Percentiles rank a stretch among this genome's conserved stretches.
Conservation (phyloP, 2,113 vertebrate species). For the Mus pahari region DNA sequence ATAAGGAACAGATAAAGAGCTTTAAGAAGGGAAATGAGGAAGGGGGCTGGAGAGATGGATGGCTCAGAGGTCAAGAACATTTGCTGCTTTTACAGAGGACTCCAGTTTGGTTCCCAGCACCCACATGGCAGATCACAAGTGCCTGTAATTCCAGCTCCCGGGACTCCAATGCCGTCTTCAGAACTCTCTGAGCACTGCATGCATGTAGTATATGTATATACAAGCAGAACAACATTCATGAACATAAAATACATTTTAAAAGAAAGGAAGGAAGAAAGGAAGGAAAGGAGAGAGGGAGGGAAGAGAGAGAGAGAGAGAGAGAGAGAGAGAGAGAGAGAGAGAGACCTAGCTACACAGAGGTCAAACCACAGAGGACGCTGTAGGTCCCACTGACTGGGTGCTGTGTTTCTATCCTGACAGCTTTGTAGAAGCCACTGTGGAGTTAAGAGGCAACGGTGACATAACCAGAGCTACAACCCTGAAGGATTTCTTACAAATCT, state of each 20-base stretch:
- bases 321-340: not conserved
- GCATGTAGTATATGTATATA: not conserved
- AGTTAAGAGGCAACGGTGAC: not conserved
- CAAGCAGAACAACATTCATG: not conserved
- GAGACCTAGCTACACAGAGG: not conserved
- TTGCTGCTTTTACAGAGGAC: not conserved
- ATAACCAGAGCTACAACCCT: not conserved
- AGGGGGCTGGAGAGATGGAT: not conserved
- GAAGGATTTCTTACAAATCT: not conserved
- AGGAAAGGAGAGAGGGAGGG: accelerated
- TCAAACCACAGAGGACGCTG: not conserved
- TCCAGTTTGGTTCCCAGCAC: not conserved
- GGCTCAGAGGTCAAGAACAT: not conserved
- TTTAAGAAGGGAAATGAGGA: not conserved
- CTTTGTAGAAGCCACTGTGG: not conserved
- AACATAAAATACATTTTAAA: not conserved
- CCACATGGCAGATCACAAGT: not conserved
- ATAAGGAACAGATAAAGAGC: constrained; percentile 5
- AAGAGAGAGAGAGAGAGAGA: accelerated
- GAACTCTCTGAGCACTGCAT: not conserved
- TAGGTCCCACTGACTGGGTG: not conserved
- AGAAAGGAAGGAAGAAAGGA: no score
- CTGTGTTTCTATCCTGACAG: not conserved
- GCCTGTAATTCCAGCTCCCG: not conserved
- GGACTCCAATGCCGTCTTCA: not conserved